Evolutionary conservation across 2,113 vertebrate species (phyloP).

Genomic region (Plotosus lineatus): DNA sequence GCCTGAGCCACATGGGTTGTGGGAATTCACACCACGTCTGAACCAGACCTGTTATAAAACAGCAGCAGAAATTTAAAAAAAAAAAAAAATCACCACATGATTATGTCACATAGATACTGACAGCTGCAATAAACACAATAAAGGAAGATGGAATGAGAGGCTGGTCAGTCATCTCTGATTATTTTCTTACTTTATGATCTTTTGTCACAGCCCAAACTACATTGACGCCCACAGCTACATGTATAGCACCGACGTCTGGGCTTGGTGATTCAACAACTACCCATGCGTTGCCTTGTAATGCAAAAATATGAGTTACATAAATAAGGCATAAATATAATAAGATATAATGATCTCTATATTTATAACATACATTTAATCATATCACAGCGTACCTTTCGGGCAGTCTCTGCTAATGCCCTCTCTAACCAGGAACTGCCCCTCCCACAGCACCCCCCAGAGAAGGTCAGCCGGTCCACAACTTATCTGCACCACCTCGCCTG

Average conservation of each 20-base stretch:
- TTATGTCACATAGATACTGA: neutral
- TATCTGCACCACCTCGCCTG: constrained; percentile 93
- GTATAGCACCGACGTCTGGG: constrained; percentile 82
- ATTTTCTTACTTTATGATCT: constrained; percentile 85
- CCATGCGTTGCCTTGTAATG: constrained; percentile 78
- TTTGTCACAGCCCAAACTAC: constrained; percentile 96
- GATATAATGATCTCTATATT: neutral
- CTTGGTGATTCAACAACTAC: constrained; percentile 85
- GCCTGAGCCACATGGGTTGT: constrained; percentile 92
- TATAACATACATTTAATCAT: neutral
- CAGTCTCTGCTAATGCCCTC: constrained; percentile 88
- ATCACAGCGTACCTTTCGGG: constrained; percentile 73
- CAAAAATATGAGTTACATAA: constrained; percentile 1
- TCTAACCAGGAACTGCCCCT: constrained; percentile 91
- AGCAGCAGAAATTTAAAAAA: constrained; percentile 35
- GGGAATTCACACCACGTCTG: constrained; percentile 90
- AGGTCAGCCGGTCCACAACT: constrained; percentile 91
- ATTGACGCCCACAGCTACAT: constrained; percentile 83
- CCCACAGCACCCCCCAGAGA: constrained; percentile 94
- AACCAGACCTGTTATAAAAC: constrained; percentile 87
- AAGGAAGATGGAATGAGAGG: neutral
- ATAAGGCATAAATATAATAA: neutral
- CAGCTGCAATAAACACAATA: neutral
- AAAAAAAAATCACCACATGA: neutral
- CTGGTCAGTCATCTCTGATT: neutral